Conservation (phyloP, 92 coral and sea anemone species). For the Paramuricea clavata region DNA sequence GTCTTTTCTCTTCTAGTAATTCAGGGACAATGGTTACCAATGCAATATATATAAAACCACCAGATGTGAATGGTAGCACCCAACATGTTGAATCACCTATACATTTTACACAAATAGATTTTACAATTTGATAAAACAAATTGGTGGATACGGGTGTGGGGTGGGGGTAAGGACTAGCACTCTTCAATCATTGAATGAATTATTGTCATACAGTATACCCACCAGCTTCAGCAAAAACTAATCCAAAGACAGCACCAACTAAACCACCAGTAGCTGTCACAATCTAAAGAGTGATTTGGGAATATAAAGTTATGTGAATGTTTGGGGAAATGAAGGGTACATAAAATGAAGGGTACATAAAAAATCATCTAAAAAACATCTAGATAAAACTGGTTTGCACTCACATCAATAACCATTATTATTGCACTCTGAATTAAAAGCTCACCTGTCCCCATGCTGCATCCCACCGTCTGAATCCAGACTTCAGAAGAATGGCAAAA, state of each 20-base stretch:
- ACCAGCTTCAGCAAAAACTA: constrained; percentile 94
- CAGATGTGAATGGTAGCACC: constrained; percentile 95
- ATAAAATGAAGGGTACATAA: too few relatives aligned
- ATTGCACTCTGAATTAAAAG: background rate
- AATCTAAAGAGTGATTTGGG: constrained; percentile 56
- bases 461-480: constrained; percentile 96
- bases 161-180: too few relatives aligned
- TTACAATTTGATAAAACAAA: too few relatives aligned
- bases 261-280: constrained; percentile 94
- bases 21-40: constrained; percentile 97
- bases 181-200: too few relatives aligned
- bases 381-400: too few relatives aligned
- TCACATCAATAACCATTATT: background rate
- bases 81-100: constrained; percentile 94
- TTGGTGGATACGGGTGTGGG: too few relatives aligned
- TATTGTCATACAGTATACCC: background rate
- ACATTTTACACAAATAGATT: background rate
- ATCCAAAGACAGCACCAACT: constrained; percentile 88
- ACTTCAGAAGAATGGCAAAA: constrained; percentile 93
- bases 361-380: too few relatives aligned
- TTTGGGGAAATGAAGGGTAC: too few relatives aligned
- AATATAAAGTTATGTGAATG: too few relatives aligned
- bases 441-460: constrained; percentile 93
- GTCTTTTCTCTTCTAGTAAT: constrained; percentile 89
- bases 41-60: constrained; percentile 97